Base-by-base conservation (phyloP, 2,113 vertebrate genomes). In the Paradoxurus hermaphroditus region DNA sequence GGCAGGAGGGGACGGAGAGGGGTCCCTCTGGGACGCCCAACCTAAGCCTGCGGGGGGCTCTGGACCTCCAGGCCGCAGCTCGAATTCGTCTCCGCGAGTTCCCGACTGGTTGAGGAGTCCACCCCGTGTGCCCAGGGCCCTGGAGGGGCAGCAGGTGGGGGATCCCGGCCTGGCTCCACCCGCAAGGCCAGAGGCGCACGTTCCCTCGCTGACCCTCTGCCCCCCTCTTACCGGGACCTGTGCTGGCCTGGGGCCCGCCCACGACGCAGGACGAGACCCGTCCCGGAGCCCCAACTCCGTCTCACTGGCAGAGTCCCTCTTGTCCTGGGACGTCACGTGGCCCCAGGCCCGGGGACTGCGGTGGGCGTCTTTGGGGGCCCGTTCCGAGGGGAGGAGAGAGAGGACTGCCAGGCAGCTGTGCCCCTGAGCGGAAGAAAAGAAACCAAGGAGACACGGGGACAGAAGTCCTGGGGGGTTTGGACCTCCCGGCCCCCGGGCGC, bases 11-110 rank as follows among this genome's bases (percentile, higher is more conserved):
- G 21, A 5, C 14, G 0, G 75, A 63, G 6, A 4, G 78, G 13
- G 0, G 12, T 31, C 31, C 31, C 1, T 2, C 51, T 5, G 1
- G 16, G 29, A 36, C 0, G 1, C n/a, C 5, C 2, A 13, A 16
- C 15, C 63, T 19, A 34, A 21, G 29, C 12, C 13, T 15, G 21
- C 70, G 7, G 25, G 11, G 25, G 67, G 18, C 21, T 1, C 6
- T 23, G 10, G 23, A 13, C 5, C 12, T 4, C 39, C 62, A 12
- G 36, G 2, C 9, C 77, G n/a, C 19, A 36, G 34, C 2, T 19
- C 70, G 4, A 4, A 7, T 21, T 7, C 62, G 10, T 29, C 10
- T 3, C 44, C 88, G 5, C 19, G 23, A 25, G 34, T 18, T 25
- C 44, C 73, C 1, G 2, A 11, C 18, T 5, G 5, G 36, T 34